Conservation (phyloP, 2,888 invertebrate genomes). For the Zele albiditarsus region DNA sequence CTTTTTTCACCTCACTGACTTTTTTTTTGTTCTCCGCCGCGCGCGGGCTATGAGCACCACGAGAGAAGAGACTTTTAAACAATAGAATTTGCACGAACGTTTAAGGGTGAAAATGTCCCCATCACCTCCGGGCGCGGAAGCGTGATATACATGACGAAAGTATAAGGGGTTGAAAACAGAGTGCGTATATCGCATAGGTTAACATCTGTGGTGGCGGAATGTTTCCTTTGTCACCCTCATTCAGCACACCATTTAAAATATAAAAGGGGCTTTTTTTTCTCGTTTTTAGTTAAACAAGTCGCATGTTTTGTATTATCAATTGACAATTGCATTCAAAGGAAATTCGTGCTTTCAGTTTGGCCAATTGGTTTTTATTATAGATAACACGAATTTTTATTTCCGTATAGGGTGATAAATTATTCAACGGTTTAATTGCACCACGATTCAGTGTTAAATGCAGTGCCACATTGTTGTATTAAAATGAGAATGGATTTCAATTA, state of each 20-base stretch:
- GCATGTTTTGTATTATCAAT: neutral
- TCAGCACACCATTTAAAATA: neutral
- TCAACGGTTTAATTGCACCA: too few relatives aligned
- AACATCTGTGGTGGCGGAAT: constrained; percentile 26
- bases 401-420: neutral
- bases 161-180: constrained; percentile 50
- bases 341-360: neutral
- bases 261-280: neutral
- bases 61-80: constrained; percentile 17
- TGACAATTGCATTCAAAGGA: neutral
- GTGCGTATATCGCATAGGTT: constrained; percentile 34
- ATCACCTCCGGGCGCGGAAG: neutral
- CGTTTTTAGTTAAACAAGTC: constrained; percentile 19
- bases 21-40: neutral
- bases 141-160: constrained; percentile 3
- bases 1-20: neutral
- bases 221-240: constrained; percentile 27
- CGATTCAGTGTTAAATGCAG: too few relatives aligned
- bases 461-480: too few relatives aligned
- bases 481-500: too few relatives aligned
- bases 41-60: constrained; percentile 9
- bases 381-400: neutral
- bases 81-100: constrained; percentile 31
- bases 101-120: constrained; percentile 35
- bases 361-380: neutral